A percentile compares a stretch with the other conserved stretches of the same genome.
These are phyloP conservation scores for Pituophis catenifer DNA, from an alignment of 2,113 vertebrate genomes.

Conservation along the genomic window DNA sequence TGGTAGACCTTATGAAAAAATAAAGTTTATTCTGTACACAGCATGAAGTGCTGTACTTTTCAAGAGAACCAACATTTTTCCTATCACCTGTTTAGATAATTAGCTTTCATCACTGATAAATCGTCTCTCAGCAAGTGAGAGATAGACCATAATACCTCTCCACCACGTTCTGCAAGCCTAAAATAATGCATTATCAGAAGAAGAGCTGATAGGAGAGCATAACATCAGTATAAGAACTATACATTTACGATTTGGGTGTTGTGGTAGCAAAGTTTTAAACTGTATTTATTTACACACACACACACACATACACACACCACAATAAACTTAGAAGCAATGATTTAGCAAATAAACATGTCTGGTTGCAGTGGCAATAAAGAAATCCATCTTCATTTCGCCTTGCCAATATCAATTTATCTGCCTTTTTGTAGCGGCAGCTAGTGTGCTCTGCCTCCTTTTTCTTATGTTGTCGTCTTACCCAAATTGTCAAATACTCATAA, in stretches of 20 bases:
- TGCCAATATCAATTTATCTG: background rate
- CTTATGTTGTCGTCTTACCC: background rate
- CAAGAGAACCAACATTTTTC: background rate
- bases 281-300: background rate
- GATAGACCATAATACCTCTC: background rate
- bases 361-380: background rate
- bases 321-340: background rate
- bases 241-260: background rate
- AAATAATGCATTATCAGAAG: background rate
- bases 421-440: background rate
- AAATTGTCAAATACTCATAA: background rate
- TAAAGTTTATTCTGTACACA: background rate
- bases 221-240: background rate
- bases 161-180: background rate
- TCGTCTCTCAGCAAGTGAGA: background rate
- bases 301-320: no score
- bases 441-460: background rate
- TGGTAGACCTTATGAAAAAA: background rate
- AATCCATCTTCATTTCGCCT: background rate
- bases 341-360: background rate
- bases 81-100: background rate
- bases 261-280: background rate
- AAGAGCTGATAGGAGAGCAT: background rate
- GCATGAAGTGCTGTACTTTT: background rate
- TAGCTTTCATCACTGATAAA: background rate